These are phyloP conservation scores for Cyprinodon diabolis DNA, from an alignment of 2,797 vertebrate species.

Conservation along the genomic window DNA sequence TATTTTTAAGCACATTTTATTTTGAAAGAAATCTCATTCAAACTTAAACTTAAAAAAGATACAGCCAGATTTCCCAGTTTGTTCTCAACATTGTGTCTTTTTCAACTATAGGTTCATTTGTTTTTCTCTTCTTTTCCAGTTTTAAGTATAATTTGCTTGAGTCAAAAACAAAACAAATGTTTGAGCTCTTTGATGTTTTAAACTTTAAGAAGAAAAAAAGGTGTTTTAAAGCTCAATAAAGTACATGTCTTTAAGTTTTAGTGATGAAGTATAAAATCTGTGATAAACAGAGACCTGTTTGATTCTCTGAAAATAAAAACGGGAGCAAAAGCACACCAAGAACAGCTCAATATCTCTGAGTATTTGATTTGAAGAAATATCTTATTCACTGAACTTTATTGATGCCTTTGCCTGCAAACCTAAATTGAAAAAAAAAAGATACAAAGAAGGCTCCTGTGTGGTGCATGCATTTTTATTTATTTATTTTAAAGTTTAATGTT, in stretches of 20 bases:
- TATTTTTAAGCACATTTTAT: not conserved
- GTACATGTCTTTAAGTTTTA: not conserved
- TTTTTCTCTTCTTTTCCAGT: not conserved
- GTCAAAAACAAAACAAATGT: not conserved
- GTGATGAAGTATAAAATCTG: not conserved
- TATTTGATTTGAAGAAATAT: conserved; percentile 22
- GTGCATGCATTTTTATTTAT: conserved; percentile 52
- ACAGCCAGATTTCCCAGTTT: not conserved
- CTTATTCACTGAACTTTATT: conserved; percentile 28
- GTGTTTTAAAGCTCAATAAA: not conserved
- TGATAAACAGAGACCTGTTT: not conserved
- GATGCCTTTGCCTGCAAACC: conserved; percentile 37
- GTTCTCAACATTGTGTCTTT: not conserved
- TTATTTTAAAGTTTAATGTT: conserved; percentile 47
- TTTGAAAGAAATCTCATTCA: not conserved
- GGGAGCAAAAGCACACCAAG: not conserved
- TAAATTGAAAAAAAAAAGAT: conserved; percentile 12
- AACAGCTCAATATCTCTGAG: conserved; percentile 10
- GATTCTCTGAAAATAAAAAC: conserved; percentile 15
- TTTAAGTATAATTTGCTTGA: not conserved
- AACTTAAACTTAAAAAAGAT: not conserved
- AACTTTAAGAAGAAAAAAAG: not conserved
- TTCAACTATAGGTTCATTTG: not conserved
- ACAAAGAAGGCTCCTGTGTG: conserved; percentile 36
- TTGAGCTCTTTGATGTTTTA: not conserved